These are phyloP conservation scores for Drosophila multiciliata DNA, from an alignment of 2,888 invertebrate genomes.

Conservation along the genomic window DNA sequence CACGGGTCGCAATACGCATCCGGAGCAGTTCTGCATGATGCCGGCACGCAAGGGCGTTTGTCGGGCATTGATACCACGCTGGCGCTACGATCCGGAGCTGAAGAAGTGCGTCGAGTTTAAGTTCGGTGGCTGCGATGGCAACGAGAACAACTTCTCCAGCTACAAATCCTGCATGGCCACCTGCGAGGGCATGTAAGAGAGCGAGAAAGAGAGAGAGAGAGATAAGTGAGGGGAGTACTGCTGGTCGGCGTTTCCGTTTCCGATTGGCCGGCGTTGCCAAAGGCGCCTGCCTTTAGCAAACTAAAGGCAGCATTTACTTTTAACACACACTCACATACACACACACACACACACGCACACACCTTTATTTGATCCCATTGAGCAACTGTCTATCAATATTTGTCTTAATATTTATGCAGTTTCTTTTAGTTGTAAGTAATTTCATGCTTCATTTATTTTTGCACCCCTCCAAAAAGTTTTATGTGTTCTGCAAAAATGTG, in stretches of 20 bases:
- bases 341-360: constrained; percentile 1
- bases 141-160: constrained; percentile 86
- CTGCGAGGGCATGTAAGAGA: constrained; percentile 85
- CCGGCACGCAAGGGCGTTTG: constrained; percentile 85
- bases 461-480: not conserved
- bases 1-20: constrained; percentile 75
- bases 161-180: constrained; percentile 85
- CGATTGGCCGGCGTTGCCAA: constrained; percentile 69
- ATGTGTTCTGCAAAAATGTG: constrained; percentile 32
- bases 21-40: constrained; percentile 83
- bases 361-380: constrained; percentile 27
- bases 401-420: constrained; percentile 70
- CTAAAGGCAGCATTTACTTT: constrained; percentile 74
- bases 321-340: constrained; percentile 22
- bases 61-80: constrained; percentile 84
- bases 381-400: constrained; percentile 49
- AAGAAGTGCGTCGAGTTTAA: constrained; percentile 86
- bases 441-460: constrained; percentile 58
- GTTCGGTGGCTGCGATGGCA: constrained; percentile 87
- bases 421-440: constrained; percentile 49
- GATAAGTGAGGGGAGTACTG: constrained; percentile 29
- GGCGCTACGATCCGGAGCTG: constrained; percentile 85
- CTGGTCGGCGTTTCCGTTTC: constrained; percentile 51
- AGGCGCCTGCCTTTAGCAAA: constrained; percentile 68
- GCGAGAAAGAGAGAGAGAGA: constrained; percentile 9